Conservation (phyloP, 2,888 invertebrate species). For the Allolobophora icterica region DNA sequence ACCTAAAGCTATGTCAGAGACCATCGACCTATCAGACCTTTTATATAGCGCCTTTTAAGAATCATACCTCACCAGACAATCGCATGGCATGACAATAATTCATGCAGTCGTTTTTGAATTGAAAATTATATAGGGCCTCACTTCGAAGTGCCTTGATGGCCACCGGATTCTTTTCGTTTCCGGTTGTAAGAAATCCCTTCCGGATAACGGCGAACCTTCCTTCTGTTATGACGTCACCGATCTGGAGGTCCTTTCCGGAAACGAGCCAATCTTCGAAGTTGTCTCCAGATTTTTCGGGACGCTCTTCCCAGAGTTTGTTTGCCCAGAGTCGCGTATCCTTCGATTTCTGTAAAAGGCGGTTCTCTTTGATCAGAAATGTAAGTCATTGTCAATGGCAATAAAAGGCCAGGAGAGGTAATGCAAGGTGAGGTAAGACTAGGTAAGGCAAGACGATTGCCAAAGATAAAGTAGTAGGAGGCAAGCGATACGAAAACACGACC, state of each 20-base stretch:
- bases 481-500: background rate
- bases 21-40: background rate
- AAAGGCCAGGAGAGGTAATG: background rate
- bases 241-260: conserved; percentile 22
- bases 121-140: background rate
- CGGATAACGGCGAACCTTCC: conserved; percentile 20
- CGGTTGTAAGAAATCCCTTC: background rate
- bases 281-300: background rate
- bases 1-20: background rate
- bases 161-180: conserved; percentile 25
- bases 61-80: background rate
- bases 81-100: background rate
- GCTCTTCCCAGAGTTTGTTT: background rate
- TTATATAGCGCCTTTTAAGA: background rate
- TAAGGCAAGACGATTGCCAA: background rate
- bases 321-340: background rate
- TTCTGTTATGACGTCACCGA: conserved; percentile 8
- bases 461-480: background rate
- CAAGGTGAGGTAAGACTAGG: background rate
- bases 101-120: background rate
- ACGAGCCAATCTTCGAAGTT: background rate
- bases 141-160: conserved; percentile 25
- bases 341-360: background rate
- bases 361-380: background rate
- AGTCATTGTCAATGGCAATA: background rate